Percentiles rank a stretch among this genome's conserved stretches.
These are phyloP conservation scores for Brachyopa scutellaris DNA, from an alignment of 2,888 invertebrate genomes.

Conservation along the genomic window DNA sequence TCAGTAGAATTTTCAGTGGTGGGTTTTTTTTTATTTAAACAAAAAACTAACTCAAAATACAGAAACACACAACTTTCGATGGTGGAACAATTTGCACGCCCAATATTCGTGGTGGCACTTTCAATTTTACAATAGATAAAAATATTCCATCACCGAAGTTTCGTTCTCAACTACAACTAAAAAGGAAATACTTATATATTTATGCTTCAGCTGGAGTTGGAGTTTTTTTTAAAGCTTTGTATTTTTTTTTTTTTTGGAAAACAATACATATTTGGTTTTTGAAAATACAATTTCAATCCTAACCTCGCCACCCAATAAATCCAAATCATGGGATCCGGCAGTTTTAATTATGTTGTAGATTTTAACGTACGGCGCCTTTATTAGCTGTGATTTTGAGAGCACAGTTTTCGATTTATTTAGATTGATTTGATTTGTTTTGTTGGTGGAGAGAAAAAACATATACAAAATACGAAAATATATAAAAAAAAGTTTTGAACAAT, in stretches of 20 bases:
- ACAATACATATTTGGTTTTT: conserved; percentile 73
- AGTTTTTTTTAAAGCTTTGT: conserved; percentile 51
- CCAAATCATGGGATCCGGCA: conserved; percentile 89
- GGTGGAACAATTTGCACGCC: conserved; percentile 12
- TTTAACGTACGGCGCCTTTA: conserved; percentile 98
- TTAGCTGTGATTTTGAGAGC: conserved; percentile 86
- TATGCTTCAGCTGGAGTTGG: conserved; percentile 56
- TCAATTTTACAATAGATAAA: background rate
- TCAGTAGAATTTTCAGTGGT: conserved; percentile 60
- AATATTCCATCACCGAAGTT: conserved; percentile 48
- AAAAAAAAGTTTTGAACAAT: conserved; percentile 25
- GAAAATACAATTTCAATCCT: conserved; percentile 79
- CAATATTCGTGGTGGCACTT: background rate
- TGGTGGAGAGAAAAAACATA: conserved; percentile 74
- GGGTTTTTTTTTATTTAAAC: conserved; percentile 37
- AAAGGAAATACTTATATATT: conserved; percentile 7
- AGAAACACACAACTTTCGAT: conserved; percentile 49
- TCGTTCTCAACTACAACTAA: conserved; percentile 60
- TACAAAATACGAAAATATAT: conserved; percentile 72
- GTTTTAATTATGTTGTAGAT: conserved; percentile 98
- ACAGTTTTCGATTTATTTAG: conserved; percentile 52
- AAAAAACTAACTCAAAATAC: conserved; percentile 31
- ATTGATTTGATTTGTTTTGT: conserved; percentile 36
- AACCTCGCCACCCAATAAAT: conserved; percentile 83
- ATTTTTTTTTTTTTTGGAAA: conserved; percentile 34